These are phyloP conservation scores for Creontiades dilutus DNA, from an alignment of 2,888 invertebrate genomes.

Conservation along the genomic window DNA sequence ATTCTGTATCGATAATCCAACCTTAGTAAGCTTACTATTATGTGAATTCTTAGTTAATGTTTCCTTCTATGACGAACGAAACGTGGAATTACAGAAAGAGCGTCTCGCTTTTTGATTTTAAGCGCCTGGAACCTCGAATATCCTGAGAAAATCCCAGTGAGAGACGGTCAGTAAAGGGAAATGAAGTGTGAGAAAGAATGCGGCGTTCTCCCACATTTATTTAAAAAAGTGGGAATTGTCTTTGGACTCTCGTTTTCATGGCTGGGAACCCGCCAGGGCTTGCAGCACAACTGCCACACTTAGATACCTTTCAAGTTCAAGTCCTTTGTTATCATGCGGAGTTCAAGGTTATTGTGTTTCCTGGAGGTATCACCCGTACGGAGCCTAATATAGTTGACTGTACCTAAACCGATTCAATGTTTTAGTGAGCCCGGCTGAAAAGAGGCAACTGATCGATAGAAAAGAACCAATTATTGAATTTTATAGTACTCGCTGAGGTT, in stretches of 20 bases:
- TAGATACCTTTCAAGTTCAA: conserved; percentile 67
- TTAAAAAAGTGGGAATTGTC: conserved; percentile 35
- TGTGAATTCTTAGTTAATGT: no score
- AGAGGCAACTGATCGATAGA: no score
- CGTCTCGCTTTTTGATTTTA: conserved; percentile 28
- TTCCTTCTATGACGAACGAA: background rate
- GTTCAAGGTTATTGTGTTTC: conserved; percentile 29
- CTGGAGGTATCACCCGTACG: background rate
- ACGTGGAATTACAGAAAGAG: background rate
- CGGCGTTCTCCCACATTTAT: conserved; percentile 75
- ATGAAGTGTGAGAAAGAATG: conserved; percentile 75
- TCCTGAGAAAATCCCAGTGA: conserved; percentile 23
- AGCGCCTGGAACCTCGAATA: background rate
- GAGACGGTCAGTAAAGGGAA: conserved; percentile 69
- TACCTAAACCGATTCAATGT: no score
- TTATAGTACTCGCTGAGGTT: no score
- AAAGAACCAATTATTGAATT: no score
- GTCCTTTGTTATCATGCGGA: conserved; percentile 54
- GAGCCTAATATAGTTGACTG: no score
- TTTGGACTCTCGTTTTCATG: conserved; percentile 73
- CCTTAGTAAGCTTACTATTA: no score
- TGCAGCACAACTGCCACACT: conserved; percentile 69
- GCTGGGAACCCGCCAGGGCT: conserved; percentile 70
- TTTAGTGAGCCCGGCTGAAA: no score
- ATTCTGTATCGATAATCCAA: no score